These are phyloP conservation scores for Phaonia tiefii DNA, from an alignment of 2,888 invertebrate species.

Conservation along the genomic window DNA sequence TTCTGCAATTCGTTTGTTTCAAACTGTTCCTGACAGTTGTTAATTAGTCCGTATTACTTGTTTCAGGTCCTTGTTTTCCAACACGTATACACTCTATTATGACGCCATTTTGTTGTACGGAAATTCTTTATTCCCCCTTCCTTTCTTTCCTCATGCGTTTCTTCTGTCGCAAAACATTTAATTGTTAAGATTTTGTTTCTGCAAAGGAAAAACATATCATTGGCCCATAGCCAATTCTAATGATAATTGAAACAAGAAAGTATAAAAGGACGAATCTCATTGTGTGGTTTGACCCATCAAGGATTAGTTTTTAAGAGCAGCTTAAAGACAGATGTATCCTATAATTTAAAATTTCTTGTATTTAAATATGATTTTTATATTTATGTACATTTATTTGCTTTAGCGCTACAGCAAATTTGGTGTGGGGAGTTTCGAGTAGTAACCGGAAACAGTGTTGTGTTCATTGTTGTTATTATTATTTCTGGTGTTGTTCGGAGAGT, in stretches of 20 bases:
- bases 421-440: conserved; percentile 13
- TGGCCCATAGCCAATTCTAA: conserved; percentile 60
- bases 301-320: too few species aligned
- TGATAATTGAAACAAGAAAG: background rate
- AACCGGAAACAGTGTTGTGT: conserved; percentile 46
- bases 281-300: background rate
- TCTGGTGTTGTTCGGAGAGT: background rate
- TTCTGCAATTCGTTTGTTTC: conserved; percentile 4
- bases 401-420: conserved; percentile 1
- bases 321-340: too few species aligned
- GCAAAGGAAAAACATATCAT: conserved; percentile 50
- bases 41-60: conserved; percentile 54
- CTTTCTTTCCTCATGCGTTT: background rate
- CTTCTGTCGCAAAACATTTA: conserved; percentile 49
- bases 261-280: conserved; percentile 18
- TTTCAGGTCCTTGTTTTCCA: background rate
- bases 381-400: background rate
- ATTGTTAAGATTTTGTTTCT: conserved; percentile 52
- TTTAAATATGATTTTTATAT: too few species aligned
- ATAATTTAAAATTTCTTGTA: too few species aligned
- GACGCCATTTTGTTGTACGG: conserved; percentile 30
- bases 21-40: conserved; percentile 63
- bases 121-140: conserved; percentile 37
- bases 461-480: conserved; percentile 38
- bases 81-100: conserved; percentile 26